phyloP scores from a whole-genome alignment of 2,113 vertebrate species.

The Pungitius pungitius region DNA sequence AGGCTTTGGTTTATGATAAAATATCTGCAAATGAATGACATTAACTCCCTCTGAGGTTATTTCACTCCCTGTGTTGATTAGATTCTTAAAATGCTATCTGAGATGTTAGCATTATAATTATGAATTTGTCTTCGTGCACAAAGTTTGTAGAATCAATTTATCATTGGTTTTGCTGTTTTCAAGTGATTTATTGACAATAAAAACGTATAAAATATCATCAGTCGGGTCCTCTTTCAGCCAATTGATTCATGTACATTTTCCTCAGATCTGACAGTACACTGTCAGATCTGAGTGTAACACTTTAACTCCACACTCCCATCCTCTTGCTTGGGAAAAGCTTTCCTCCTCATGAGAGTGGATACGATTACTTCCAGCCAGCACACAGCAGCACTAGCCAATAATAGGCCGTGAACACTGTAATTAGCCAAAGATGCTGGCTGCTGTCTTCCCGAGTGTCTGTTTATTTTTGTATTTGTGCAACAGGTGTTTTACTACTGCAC shows the following conservation, averaged over 20 bases:
- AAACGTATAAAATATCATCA: not conserved
- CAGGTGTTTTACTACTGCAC: slow-evolving; percentile 48
- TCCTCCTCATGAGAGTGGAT: slow-evolving; percentile 8
- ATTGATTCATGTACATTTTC: not conserved
- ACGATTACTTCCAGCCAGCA: slow-evolving; percentile 31
- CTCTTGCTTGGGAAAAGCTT: not conserved
- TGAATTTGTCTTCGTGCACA: too few species aligned
- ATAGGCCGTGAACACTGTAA: slow-evolving; percentile 42
- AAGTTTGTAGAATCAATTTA: too few species aligned
- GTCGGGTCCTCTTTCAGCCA: not conserved
- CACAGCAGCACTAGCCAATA: slow-evolving; percentile 29
- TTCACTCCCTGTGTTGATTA: not conserved
- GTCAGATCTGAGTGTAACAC: too few species aligned
- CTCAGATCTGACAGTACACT: not conserved
- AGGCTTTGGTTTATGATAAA: not conserved
- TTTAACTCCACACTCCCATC: not conserved
- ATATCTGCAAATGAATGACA: not conserved
- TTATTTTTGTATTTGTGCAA: slow-evolving; percentile 26
- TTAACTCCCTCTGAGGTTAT: not conserved
- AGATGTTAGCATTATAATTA: not conserved
- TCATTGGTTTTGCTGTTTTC: not conserved
- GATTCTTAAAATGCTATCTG: not conserved
- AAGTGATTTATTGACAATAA: not conserved
- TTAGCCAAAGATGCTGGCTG: slow-evolving; percentile 37
- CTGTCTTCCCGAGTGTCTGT: slow-evolving; percentile 22